Evolutionary conservation across 2,797 vertebrate species (phyloP), one percentile per base, ranked within the genome.

Genomic region (Apogon talboti): DNA sequence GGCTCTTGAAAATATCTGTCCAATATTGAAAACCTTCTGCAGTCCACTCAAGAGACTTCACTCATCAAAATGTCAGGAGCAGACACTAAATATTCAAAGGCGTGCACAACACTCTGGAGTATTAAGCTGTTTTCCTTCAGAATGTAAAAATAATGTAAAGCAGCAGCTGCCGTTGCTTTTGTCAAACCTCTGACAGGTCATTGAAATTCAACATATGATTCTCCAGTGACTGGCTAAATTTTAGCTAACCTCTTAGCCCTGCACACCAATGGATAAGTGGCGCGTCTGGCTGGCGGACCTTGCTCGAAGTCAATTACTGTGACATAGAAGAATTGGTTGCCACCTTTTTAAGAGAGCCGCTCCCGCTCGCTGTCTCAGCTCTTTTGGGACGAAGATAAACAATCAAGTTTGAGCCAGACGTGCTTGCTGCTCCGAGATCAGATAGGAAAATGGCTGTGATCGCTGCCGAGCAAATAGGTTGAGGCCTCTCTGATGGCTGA

Each of bases 91-190:
- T 90, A 92, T 91, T 89, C 89, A 78, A 28, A 72, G 81, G 81
- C 74, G 37, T 53, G 82, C 66, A 0, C 74, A 0, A 68, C 78
- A 74, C 88, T 85, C 86, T 76, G 64, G 87, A 84, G 89, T 71
- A 88, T 88, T 83, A 81, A 87, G 83, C 76, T 82, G 89, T 90
- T 90, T 89, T 86, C 70, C 68, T 76, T 84, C 75, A 54, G 79
- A 85, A 87, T 87, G 81, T 83, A 82, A 81, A 88, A 90, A 88
- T 86, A 88, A 89, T 89, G 82, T 87, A 79, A 88, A 85, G 84
- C 74, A 86, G 82, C 74, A 84, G 74, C 76, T 30, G 6, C 11
- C 33, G 47, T 71, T 64, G 82, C 80, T 86, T 88, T 85, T 83
- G 84, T 85, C 74, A 84, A 81, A 71, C 53, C 47, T 67, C 64